Evolutionary conservation across 2,113 vertebrate species (phyloP).

Genomic region (Sebastes fasciatus): DNA sequence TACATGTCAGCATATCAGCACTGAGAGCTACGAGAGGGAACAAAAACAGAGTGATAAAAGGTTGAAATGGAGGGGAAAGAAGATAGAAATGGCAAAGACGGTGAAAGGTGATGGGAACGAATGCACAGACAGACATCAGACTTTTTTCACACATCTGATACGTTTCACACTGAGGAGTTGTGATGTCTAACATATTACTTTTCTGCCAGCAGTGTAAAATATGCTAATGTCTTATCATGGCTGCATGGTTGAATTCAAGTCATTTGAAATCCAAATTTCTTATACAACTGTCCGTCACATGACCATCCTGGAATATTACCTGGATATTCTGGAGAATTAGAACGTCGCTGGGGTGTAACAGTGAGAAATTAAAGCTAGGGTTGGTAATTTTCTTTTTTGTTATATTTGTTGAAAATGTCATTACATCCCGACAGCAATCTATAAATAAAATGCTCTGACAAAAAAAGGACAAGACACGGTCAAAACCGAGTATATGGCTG

Average conservation of each 20-base stretch:
- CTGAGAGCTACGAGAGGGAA: conserved; percentile 4
- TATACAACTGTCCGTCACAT: background rate
- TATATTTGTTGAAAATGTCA: too few relatives aligned
- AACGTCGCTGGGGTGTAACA: background rate
- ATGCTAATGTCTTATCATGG: background rate
- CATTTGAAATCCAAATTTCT: background rate
- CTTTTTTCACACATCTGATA: background rate
- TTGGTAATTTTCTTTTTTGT: too few relatives aligned
- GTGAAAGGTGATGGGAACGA: background rate
- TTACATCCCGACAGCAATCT: too few relatives aligned
- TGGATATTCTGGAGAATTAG: background rate
- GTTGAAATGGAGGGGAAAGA: background rate
- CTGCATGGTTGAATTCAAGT: background rate
- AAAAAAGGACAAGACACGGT: too few relatives aligned
- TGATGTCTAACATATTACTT: background rate
- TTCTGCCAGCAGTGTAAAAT: background rate
- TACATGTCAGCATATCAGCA: background rate
- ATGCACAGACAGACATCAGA: background rate
- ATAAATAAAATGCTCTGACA: too few relatives aligned
- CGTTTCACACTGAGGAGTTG: background rate
- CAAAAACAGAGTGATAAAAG: conserved; percentile 3
- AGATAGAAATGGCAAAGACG: background rate
- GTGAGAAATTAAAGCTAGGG: background rate
- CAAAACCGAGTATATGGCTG: too few relatives aligned
- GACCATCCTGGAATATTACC: too few relatives aligned